phyloP scores from a whole-genome alignment of 2,113 vertebrate species.

The Saccopteryx leptura region DNA sequence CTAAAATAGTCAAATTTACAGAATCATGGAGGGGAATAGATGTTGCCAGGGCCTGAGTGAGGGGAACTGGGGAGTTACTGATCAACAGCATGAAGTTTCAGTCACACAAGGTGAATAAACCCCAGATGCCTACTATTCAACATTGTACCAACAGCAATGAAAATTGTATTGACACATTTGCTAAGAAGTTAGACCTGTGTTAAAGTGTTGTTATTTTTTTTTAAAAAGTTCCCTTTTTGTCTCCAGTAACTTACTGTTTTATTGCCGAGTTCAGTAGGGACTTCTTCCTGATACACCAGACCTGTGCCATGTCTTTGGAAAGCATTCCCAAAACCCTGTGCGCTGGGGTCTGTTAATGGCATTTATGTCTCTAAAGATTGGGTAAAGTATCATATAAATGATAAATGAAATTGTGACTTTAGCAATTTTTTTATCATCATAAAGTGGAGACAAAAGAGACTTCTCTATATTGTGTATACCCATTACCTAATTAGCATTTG shows the following conservation, averaged over 20 bases:
- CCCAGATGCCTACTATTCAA: not conserved
- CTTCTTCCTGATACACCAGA: not conserved
- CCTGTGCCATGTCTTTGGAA: not conserved
- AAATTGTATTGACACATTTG: not conserved
- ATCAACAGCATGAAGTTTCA: not conserved
- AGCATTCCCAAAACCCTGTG: not conserved
- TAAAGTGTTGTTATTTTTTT: not conserved
- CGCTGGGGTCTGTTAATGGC: not conserved
- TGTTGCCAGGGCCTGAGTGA: not conserved
- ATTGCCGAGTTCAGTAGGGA: not conserved
- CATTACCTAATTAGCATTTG: not conserved
- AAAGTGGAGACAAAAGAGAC: conserved; percentile 16
- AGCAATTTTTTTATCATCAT: not conserved
- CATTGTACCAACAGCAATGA: not conserved
- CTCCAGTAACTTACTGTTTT: not conserved
- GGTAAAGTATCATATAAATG: conserved; percentile 16
- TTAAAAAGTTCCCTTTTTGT: not conserved
- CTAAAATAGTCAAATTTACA: not conserved
- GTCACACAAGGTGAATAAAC: not conserved
- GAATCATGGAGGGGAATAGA: not conserved
- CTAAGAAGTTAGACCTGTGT: not conserved
- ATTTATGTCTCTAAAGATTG: not conserved
- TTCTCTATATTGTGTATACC: not conserved
- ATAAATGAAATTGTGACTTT: conserved; percentile 13
- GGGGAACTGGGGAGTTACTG: not conserved